A percentile compares a stretch with the other conserved stretches of the same genome.
phyloP scores from a whole-genome alignment of 1,140 invertebrate species.

The Drosophila ananassae region DNA sequence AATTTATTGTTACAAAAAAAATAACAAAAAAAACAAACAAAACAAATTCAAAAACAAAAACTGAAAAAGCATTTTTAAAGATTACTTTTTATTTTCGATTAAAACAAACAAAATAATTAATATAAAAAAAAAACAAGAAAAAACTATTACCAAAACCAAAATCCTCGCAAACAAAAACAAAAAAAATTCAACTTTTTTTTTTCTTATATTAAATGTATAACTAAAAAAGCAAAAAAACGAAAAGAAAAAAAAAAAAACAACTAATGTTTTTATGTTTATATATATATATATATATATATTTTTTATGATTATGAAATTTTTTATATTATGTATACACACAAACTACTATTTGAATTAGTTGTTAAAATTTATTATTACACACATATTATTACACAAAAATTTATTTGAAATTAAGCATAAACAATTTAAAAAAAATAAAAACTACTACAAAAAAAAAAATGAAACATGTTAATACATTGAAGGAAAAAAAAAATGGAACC shows the following conservation, averaged over 20 bases:
- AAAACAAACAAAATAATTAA: slow-evolving; percentile 35
- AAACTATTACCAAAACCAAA: slow-evolving; percentile 72
- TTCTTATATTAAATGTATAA: slow-evolving; percentile 47
- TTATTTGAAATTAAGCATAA: slow-evolving; percentile 34
- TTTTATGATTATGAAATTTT: slow-evolving; percentile 53
- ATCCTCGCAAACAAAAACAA: slow-evolving; percentile 67
- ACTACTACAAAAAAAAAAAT: slow-evolving; percentile 18
- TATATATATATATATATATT: slow-evolving; percentile 49
- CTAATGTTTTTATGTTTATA: slow-evolving; percentile 42
- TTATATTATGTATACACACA: slow-evolving; percentile 44
- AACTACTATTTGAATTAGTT: slow-evolving; percentile 50
- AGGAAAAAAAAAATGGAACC: slow-evolving; percentile 22
- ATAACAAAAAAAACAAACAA: slow-evolving; percentile 20
- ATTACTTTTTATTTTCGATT: slow-evolving; percentile 38
- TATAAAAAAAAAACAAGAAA: slow-evolving; percentile 43
- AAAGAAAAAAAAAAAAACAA: slow-evolving; percentile 36
- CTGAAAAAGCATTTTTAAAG: slow-evolving; percentile 59
- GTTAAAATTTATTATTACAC: slow-evolving; percentile 45
- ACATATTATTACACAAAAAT: slow-evolving; percentile 1
- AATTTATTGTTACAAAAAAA: slow-evolving; percentile 44
- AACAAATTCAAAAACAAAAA: slow-evolving; percentile 27
- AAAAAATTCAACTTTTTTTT: slow-evolving; percentile 41
- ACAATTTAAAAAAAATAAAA: slow-evolving; percentile 27
- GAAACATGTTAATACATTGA: slow-evolving; percentile 33
- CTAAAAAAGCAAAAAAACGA: slow-evolving; percentile 21